Percentiles rank a stretch among this genome's conserved stretches.
phyloP scores from a whole-genome alignment of 2,113 vertebrate genomes.

The Murina feae region DNA sequence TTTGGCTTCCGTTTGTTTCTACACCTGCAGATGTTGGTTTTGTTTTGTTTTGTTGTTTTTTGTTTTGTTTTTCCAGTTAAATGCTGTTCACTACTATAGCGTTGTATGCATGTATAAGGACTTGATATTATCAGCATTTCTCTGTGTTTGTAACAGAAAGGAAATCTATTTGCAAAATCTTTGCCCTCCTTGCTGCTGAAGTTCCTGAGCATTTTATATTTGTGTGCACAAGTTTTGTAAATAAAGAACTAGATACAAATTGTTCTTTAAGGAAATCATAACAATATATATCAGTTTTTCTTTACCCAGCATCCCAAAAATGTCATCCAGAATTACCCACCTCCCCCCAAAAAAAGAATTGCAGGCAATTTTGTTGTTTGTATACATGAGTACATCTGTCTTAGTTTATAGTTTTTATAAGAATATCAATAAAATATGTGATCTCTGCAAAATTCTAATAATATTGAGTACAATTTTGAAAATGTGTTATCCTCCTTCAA shows the following conservation, averaged over 20 bases:
- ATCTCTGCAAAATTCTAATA: neutral
- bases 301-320: neutral
- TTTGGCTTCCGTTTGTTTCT: neutral
- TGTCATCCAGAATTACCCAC: neutral
- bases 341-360: fast-evolving
- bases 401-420: neutral
- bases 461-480: neutral
- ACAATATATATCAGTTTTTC: neutral
- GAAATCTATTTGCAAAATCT: neutral
- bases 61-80: neutral
- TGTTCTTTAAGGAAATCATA: neutral
- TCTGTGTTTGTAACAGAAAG: neutral
- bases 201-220: neutral
- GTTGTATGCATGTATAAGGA: neutral
- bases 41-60: too few relatives aligned
- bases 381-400: neutral
- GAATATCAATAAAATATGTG: neutral
- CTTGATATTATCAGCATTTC: neutral
- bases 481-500: neutral
- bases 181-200: neutral
- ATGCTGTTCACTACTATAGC: neutral
- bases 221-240: neutral
- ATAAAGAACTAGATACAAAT: neutral
- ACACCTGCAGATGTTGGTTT: neutral
- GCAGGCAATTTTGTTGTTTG: neutral